Percentiles rank a stretch among this genome's conserved stretches.
phyloP scores from a whole-genome alignment of 2,113 vertebrate genomes.

The Crotalus viridis region DNA sequence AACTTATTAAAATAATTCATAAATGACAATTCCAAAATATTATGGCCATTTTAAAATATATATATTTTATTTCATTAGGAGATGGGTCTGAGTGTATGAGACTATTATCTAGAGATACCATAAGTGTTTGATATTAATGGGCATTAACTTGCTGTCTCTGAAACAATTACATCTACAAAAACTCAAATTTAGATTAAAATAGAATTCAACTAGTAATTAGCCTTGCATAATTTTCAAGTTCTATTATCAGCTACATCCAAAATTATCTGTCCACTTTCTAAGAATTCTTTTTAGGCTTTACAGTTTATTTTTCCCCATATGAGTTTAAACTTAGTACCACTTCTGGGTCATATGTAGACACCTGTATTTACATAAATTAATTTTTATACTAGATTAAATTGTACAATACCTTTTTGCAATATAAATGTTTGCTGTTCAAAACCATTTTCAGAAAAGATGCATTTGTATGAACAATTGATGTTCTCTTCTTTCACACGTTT shows the following conservation, averaged over 20 bases:
- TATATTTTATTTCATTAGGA: not conserved
- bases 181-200: not conserved
- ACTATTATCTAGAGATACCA: not conserved
- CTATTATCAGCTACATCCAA: not conserved
- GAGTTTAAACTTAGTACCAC: too few relatives aligned
- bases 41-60: not conserved
- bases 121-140: not conserved
- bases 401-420: conserved; percentile 64
- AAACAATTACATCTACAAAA: not conserved
- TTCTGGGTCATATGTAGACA: not conserved
- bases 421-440: conserved; percentile 45
- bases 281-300: not conserved
- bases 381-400: not conserved
- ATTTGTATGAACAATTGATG: conserved; percentile 64
- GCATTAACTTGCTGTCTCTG: not conserved
- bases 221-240: not conserved
- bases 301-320: not conserved
- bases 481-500: conserved; percentile 59
- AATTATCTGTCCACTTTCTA: not conserved
- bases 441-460: conserved; percentile 46
- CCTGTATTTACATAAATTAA: not conserved
- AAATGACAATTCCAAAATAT: not conserved
- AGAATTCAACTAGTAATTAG: not conserved
- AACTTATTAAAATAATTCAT: not conserved
- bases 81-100: not conserved